Percentiles rank a stretch among this genome's conserved stretches.
These are phyloP conservation scores for Prenolepis imparis DNA, from an alignment of 2,888 invertebrate species.

Conservation along the genomic window DNA sequence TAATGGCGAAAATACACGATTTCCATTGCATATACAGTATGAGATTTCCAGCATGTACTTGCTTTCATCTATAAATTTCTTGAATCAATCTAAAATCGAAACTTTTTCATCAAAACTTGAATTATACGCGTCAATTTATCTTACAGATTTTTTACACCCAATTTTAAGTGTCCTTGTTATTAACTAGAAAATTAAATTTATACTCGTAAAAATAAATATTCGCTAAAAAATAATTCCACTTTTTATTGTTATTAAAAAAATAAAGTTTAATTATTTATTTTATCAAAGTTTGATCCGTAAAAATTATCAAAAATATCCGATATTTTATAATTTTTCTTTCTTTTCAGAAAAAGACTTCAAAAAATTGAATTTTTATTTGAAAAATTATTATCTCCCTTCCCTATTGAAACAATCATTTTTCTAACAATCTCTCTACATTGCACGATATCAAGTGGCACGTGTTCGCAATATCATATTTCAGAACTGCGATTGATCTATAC, in stretches of 20 bases:
- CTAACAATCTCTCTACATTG: neutral
- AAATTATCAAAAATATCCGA: neutral
- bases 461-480: slow-evolving; percentile 41
- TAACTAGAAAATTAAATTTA: neutral
- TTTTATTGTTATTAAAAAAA: neutral
- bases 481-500: slow-evolving; percentile 37
- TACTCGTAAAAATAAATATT: neutral
- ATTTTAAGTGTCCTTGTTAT: neutral
- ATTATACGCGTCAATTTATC: neutral
- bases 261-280: neutral
- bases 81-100: neutral
- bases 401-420: slow-evolving; percentile 4
- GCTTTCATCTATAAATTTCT: slow-evolving; percentile 3
- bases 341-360: neutral
- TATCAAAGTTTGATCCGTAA: neutral
- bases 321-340: neutral
- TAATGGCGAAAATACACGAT: neutral
- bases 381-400: neutral
- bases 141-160: neutral
- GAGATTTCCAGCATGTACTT: neutral
- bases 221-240: neutral
- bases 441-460: slow-evolving; percentile 5
- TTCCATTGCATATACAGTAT: neutral
- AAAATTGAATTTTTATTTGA: slow-evolving; percentile 10
- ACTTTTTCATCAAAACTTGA: neutral